Conservation (phyloP, 2,888 invertebrate species). For the Drosophila melanosoma region DNA sequence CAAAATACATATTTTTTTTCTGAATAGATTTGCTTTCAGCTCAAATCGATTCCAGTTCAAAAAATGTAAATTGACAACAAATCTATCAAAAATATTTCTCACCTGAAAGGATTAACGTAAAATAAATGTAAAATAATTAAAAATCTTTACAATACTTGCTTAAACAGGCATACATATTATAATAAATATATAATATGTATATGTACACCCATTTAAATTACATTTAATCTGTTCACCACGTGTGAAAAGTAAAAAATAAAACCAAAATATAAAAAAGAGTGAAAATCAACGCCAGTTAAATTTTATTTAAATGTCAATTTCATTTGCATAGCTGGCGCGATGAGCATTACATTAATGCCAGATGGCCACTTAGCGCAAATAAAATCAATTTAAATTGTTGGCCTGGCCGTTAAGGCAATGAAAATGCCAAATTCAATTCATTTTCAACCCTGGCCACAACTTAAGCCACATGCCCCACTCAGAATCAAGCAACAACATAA, state of each 20-base stretch:
- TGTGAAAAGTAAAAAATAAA: constrained; percentile 34
- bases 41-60: no score
- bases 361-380: constrained; percentile 64
- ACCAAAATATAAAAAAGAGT: constrained; percentile 21
- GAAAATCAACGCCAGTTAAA: constrained; percentile 58
- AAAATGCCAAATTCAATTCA: constrained; percentile 52
- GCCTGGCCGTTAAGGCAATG: constrained; percentile 46
- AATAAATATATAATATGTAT: not conserved
- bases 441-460: constrained; percentile 7
- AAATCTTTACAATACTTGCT: not conserved
- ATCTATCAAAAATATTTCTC: no score
- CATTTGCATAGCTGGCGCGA: constrained; percentile 69
- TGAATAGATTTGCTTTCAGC: no score
- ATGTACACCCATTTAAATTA: constrained; percentile 33
- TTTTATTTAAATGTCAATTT: constrained; percentile 65
- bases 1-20: not conserved
- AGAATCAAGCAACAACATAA: constrained; percentile 29
- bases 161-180: not conserved
- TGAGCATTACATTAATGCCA: constrained; percentile 59
- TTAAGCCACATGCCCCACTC: constrained; percentile 29
- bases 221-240: constrained; percentile 47
- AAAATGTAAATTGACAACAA: no score
- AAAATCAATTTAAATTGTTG: constrained; percentile 67
- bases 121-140: not conserved
- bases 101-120: not conserved